Conservation (phyloP, 2,888 invertebrate species). For the Scaptomyza parva region DNA sequence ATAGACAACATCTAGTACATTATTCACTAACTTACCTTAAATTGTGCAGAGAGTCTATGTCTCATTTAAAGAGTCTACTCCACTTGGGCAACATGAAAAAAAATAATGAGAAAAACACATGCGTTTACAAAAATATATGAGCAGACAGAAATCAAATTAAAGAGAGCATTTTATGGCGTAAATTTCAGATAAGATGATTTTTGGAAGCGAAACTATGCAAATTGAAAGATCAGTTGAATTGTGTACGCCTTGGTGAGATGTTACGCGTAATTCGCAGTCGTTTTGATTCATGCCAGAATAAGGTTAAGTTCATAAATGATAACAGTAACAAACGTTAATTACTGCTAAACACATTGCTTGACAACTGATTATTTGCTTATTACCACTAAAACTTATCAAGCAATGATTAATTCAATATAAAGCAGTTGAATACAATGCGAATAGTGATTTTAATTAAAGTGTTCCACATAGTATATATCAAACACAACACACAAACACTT, state of each 20-base stretch:
- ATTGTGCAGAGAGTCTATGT: slow-evolving; percentile 7
- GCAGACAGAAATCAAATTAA: slow-evolving; percentile 1
- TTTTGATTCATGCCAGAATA: slow-evolving; percentile 28
- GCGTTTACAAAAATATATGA: slow-evolving; percentile 2
- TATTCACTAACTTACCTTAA: not conserved
- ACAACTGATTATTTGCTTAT: not conserved
- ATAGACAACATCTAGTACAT: slow-evolving; percentile 2
- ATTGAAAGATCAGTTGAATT: slow-evolving; percentile 40
- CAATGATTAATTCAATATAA: slow-evolving; percentile 13
- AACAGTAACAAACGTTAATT: not conserved
- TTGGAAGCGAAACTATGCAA: slow-evolving; percentile 8
- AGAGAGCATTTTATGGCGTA: slow-evolving; percentile 21
- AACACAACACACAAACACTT: not conserved
- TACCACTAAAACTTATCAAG: not conserved
- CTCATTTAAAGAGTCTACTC: slow-evolving; percentile 1
- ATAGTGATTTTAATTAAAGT: slow-evolving; percentile 5
- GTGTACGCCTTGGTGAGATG: slow-evolving; percentile 25
- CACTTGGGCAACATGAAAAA: slow-evolving; percentile 1
- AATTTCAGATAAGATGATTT: slow-evolving; percentile 36
- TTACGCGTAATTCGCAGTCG: slow-evolving; percentile 28
- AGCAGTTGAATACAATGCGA: not conserved
- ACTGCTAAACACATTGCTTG: not conserved
- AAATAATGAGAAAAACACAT: not conserved
- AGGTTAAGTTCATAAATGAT: slow-evolving; percentile 25
- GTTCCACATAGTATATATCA: not conserved